phyloP scores from a whole-genome alignment of 2,113 vertebrate species.

The Pygoscelis antarcticus region DNA sequence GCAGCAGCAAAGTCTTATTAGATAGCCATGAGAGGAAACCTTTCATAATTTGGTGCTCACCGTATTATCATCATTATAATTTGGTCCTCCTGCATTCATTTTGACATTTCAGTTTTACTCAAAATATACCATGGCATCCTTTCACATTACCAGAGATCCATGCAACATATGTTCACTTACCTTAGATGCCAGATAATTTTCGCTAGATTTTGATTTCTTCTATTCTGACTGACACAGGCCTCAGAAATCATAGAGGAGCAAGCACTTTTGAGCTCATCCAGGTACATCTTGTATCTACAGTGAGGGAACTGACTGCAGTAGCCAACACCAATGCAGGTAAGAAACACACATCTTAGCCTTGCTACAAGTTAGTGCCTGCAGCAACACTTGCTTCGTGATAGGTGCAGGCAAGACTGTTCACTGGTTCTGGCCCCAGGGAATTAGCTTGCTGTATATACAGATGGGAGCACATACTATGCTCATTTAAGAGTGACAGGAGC shows the following conservation, averaged over 20 bases:
- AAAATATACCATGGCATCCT: neutral
- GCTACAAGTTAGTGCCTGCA: neutral
- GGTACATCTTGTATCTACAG: neutral
- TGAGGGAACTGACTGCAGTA: neutral
- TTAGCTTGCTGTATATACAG: neutral
- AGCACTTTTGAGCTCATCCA: neutral
- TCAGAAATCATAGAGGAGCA: neutral
- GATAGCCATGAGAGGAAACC: neutral
- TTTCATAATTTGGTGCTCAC: neutral
- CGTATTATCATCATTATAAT: neutral
- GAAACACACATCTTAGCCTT: neutral
- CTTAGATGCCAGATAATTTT: neutral
- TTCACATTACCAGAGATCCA: neutral
- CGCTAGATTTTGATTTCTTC: neutral
- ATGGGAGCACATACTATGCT: neutral
- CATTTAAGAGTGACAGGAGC: neutral
- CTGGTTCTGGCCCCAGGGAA: neutral
- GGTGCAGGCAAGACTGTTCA: neutral
- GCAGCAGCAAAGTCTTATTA: neutral
- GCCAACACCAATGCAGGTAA: neutral
- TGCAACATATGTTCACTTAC: neutral
- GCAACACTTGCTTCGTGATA: neutral
- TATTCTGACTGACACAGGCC: neutral
- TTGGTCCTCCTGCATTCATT: neutral
- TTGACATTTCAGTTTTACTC: neutral